Evolutionary conservation across 2,797 vertebrate species (phyloP), one percentile per base, ranked within the genome.

Genomic region (Sus cebifrons): DNA sequence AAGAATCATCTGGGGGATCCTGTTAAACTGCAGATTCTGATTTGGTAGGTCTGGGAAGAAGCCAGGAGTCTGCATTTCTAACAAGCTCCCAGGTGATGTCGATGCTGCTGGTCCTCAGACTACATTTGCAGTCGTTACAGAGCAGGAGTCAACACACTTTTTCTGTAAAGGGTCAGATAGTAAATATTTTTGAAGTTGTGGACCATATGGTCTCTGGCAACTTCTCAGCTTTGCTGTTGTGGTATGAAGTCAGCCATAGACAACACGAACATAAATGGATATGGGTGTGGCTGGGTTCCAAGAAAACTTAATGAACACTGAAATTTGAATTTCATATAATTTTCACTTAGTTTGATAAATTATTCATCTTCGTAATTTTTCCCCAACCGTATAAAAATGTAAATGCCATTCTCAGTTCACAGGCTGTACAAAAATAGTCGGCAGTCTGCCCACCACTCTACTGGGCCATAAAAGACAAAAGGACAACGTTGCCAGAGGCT

Each of bases 361-460:
- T 62, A 70, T 70, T 77, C 32, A 77, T 77, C 60, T 91, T 89
- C 95, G 70, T 0, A 86, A 68, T 67, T 82, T 82, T 70, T 75
- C 44, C 10, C 20, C 32, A 88, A 15, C 9, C 70, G 3, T 60
- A 40, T 77, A 58, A 70, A 94, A 91, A 91, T 60, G 23, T 62
- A 85, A 89, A 40, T 36, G 44, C 5, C n/a, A 25, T 77, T 90
- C 64, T 91, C 89, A 86, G 23, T 36, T 96, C 36, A 7, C 54
- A 40, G 14, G 16, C 27, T 68, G 62, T 85, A 67, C 36, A 85
- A 89, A 91, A 49, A 65, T 6, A 75, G 23, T 49, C 15, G 79
- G 10, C 40, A 27, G 56, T 90, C 94, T 94, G n/a, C 13, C 3
- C 12, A 85, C 13, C 20, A 67, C 11, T 7, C 15, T 64, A 6